These are phyloP conservation scores for Astreopora myriophthalma DNA, from an alignment of 64 coral and sea anemone species.

Conservation along the genomic window DNA sequence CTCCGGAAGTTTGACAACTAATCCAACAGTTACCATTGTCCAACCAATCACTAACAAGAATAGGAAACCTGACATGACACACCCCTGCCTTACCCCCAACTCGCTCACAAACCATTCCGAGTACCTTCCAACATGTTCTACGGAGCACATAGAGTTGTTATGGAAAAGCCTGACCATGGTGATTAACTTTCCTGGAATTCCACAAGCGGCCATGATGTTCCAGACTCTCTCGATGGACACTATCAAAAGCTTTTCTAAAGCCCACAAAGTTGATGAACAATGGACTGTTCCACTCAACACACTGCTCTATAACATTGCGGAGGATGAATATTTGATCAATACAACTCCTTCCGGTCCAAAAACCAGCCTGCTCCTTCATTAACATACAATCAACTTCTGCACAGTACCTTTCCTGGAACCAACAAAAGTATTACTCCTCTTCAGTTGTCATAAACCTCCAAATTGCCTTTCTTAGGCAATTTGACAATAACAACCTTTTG, in stretches of 20 bases:
- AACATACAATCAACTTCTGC: not conserved
- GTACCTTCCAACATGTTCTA: not conserved
- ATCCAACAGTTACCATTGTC: no score
- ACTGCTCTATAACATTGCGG: slow-evolving; percentile 50
- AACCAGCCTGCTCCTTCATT: slow-evolving; percentile 22
- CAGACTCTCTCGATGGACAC: not conserved
- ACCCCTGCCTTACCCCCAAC: not conserved
- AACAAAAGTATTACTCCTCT: no score
- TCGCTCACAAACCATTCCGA: not conserved
- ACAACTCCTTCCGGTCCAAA: not conserved
- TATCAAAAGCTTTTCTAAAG: not conserved
- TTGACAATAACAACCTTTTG: not conserved
- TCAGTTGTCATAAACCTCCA: not conserved
- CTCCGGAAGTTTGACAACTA: no score
- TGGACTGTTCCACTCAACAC: slow-evolving; percentile 15
- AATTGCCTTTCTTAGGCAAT: not conserved
- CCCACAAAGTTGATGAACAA: not conserved
- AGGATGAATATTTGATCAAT: slow-evolving; percentile 31
- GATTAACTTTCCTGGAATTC: not conserved
- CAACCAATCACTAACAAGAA: not conserved
- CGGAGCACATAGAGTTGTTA: not conserved
- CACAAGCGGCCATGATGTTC: not conserved
- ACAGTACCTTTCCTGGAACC: slow-evolving; percentile 26
- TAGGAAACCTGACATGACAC: not conserved
- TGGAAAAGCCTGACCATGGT: not conserved